Evolutionary conservation across 1,140 invertebrate genomes (phyloP).

Genomic region (Eupeodes corollae): DNA sequence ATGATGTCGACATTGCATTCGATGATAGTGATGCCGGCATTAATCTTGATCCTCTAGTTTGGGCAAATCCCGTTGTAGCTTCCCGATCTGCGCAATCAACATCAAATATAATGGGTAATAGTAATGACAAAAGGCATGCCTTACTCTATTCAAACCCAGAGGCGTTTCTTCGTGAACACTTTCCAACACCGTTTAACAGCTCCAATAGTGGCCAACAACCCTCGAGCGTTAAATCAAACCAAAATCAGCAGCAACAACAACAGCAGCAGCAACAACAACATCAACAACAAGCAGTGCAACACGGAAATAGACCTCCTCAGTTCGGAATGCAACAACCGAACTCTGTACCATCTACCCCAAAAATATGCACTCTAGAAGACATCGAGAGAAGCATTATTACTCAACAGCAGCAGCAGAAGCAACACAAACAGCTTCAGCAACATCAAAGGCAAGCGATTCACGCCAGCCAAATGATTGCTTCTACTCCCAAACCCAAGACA

Average conservation of each 20-base stretch:
- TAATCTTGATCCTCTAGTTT: constrained; percentile 39
- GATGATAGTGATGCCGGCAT: constrained; percentile 38
- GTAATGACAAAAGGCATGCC: constrained; percentile 7
- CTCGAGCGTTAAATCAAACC: neutral
- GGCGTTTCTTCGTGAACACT: constrained; percentile 18
- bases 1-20: constrained; percentile 39
- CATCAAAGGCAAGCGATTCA: constrained; percentile 1
- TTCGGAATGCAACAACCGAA: constrained; percentile 16
- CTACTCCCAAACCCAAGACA: neutral
- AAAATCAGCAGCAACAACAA: constrained; percentile 14
- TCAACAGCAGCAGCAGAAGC: constrained; percentile 16
- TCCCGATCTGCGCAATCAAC: neutral
- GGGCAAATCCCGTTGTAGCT: constrained; percentile 35
- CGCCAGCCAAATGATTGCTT: neutral
- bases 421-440: neutral
- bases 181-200: constrained; percentile 20
- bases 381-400: constrained; percentile 35
- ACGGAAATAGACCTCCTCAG: constrained; percentile 2
- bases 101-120: constrained; percentile 5
- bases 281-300: neutral
- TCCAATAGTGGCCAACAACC: constrained; percentile 16
- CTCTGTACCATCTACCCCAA: constrained; percentile 9
- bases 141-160: neutral
- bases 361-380: constrained; percentile 33
- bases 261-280: constrained; percentile 14